Evolutionary conservation across 1,140 invertebrate genomes (phyloP), one percentile per base, ranked within the genome.

Genomic region (Drosophila sechellia): DNA sequence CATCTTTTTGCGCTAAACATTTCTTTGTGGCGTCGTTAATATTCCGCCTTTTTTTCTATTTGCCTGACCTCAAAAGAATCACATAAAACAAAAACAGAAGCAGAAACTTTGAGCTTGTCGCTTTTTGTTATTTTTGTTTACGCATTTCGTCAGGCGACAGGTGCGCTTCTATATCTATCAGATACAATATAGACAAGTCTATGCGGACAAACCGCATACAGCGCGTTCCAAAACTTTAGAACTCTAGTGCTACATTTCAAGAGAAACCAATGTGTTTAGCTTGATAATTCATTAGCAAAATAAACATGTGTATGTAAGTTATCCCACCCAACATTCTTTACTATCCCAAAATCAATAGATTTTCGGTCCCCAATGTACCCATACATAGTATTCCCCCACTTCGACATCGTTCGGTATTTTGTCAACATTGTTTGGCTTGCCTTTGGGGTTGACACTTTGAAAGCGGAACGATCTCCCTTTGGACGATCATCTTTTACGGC

Each of bases 111-210:
- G 71, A 85, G 65, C 80, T 60, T 89, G 79, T 87, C 81, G 83
- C 61, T 77, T 83, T 66, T 83, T 86, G 78, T 86, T 89, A 83
- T 87, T 86, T 86, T 75, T 86, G 75, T 83, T 87, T 83, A 77
- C 75, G 83, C 74, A 53, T 85, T 80, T 77, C 73, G 68, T 74
- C 63, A 77, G 77, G 73, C 83, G 83, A 86, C 83, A 86, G 83
- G 83, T 86, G 83, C 83, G 83, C 71, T 68, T 68, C 64, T 76
- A 76, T 84, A 76, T 83, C 40, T 83, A 78, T 46, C 17, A 27
- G 66, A 61, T 58, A 68, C 64, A 27, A 50, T 40, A 40, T 46
- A 70, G 50, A 60, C 40, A 48, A 57, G 69, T 56, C 63, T 39
- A 15, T 40, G 49, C 35, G 49, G 49, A 50, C 31, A 50, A 54